Percentiles rank a stretch among this genome's conserved stretches.
These are phyloP conservation scores for Etia nguti DNA, from an alignment of 2,113 vertebrate genomes.

Conservation along the genomic window DNA sequence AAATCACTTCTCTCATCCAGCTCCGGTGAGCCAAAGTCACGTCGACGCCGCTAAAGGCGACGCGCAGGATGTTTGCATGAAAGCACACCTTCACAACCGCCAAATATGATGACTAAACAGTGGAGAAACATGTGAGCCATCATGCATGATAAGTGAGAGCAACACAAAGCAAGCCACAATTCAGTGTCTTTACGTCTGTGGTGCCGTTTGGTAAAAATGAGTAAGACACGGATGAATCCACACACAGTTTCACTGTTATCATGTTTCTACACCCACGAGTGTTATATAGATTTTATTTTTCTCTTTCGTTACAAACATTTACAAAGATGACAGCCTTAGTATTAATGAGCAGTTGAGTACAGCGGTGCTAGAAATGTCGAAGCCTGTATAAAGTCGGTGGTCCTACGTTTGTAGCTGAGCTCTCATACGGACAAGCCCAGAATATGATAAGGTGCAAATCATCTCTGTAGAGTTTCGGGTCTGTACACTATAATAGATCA, in stretches of 20 bases:
- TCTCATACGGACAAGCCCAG: slow-evolving; percentile 3
- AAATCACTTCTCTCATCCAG: slow-evolving; percentile 16
- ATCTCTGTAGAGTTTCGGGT: slow-evolving; percentile 16
- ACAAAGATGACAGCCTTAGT: slow-evolving; percentile 62
- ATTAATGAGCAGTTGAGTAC: slow-evolving; percentile 32
- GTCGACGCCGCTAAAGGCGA: neutral
- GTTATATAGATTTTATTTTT: slow-evolving; percentile 18
- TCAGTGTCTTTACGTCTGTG: slow-evolving; percentile 56
- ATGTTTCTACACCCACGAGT: slow-evolving; percentile 43
- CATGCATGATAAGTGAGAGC: slow-evolving; percentile 75
- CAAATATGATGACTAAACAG: slow-evolving; percentile 59
- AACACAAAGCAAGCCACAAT: slow-evolving; percentile 72
- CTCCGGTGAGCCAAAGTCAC: neutral
- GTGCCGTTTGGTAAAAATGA: slow-evolving; percentile 58
- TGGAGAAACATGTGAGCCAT: slow-evolving; percentile 27
- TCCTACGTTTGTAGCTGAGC: slow-evolving; percentile 23
- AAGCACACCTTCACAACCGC: slow-evolving; percentile 85
- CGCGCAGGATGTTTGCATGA: slow-evolving; percentile 69
- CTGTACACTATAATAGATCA: slow-evolving; percentile 24
- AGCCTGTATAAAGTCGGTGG: slow-evolving; percentile 29
- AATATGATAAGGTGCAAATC: slow-evolving; percentile 53
- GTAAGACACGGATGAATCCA: slow-evolving; percentile 62
- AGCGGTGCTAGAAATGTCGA: slow-evolving; percentile 24
- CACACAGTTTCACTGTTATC: slow-evolving; percentile 60
- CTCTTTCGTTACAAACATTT: slow-evolving; percentile 72